Percentiles rank a stretch among this genome's conserved stretches.
Conservation (phyloP, 2,113 vertebrate species). For the Calcarius ornatus region DNA sequence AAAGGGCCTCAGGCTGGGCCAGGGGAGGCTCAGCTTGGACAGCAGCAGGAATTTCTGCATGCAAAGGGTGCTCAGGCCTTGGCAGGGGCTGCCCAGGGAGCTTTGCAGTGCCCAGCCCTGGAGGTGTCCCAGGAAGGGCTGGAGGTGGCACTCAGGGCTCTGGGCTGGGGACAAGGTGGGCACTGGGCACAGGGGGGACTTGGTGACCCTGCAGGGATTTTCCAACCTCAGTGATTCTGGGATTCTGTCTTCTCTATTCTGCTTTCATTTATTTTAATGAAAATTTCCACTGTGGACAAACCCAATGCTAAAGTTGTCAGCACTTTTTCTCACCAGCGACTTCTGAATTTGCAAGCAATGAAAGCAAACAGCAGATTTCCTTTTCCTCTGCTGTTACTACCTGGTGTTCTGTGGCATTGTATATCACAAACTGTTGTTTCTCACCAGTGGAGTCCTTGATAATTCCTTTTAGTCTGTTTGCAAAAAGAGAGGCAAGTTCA, state of each 20-base stretch:
- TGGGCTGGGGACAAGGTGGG: not conserved
- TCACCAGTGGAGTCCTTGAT: not conserved
- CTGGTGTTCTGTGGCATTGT: not conserved
- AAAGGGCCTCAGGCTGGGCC: not conserved
- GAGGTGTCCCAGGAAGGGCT: not conserved
- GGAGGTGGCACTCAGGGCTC: not conserved
- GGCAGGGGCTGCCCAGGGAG: not conserved
- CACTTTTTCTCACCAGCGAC: not conserved
- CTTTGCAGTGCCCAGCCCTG: not conserved
- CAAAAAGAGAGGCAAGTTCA: not conserved
- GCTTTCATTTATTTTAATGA: not conserved
- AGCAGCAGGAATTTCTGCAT: not conserved
- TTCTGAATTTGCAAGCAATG: not conserved
- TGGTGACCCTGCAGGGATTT: fast-evolving
- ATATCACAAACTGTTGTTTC: not conserved
- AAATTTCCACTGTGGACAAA: not conserved
- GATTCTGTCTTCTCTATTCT: not conserved
- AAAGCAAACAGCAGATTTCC: not conserved
- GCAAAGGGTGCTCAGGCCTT: not conserved
- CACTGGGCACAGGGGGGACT: fast-evolving
- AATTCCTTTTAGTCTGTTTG: constrained; percentile 11
- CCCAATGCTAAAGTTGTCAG: not conserved
- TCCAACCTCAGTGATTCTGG: fast-evolving
- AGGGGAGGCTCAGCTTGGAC: not conserved
- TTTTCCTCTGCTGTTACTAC: not conserved